Evolutionary conservation across 2,113 vertebrate genomes (phyloP), one percentile per base, ranked within the genome.

Genomic region (Alces alces): DNA sequence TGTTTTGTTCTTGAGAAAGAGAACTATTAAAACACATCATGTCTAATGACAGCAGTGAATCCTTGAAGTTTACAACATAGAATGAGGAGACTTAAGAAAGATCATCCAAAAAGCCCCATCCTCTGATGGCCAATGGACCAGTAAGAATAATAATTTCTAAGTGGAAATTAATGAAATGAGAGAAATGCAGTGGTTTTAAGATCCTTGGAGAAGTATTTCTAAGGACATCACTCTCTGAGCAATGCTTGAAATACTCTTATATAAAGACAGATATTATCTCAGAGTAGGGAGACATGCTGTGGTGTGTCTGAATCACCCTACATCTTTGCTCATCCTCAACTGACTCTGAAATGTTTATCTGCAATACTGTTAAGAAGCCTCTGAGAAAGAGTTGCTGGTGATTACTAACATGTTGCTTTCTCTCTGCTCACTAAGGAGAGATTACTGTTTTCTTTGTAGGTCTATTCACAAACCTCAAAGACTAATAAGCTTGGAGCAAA

Each of bases 401-500:
- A 12, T 33, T 45, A 36, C 66, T 25, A 28, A 79, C 57, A 13
- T 17, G 9, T 30, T 60, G 64, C 88, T 80, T 83, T 55, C 83
- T 55, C 78, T 97, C 30, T 19, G 52, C 19, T 92, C 95, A n/a
- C 86, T 6, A 45, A 85, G 87, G 90, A 85, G 73, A 89, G 93
- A 86, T 84, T 94, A 86, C 52, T 45, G 27, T 73, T 91, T 97
- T 97, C 92, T 95, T 89, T 57, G 89, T 90, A 94, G 97, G 95
- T 97, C 96, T 95, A 83, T 95, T 97, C 95, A 85, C 95, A 92
- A 70, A 84, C 92, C 73, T 89, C 95, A 7, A 39, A 92, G 87
- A 54, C 78, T 86, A 93, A 97, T 91, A 73, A 96, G 73, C 92
- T 94, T 1, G 1, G 86, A 97, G 92, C 82, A 30, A 61, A 89